Evolutionary conservation across 2,888 invertebrate species (phyloP), one percentile per base, ranked within the genome.

Genomic region (Carterocephalus palaemon): DNA sequence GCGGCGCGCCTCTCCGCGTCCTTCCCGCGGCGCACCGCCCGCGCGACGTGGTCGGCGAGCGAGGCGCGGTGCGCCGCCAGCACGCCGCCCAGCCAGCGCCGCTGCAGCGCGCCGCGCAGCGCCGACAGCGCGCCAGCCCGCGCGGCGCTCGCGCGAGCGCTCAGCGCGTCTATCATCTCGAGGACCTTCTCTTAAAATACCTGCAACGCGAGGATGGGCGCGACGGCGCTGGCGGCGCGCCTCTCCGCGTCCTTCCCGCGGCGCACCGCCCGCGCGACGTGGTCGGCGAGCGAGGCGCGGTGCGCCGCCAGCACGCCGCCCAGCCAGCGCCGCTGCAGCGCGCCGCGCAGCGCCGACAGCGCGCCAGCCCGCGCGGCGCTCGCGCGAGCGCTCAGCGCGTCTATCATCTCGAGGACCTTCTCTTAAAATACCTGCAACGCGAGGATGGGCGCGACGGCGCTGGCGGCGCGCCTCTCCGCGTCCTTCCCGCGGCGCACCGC

Each of bases 341-440:
- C 92, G 52, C 91, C 92, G 24, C 91, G 90, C 6, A 96, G 88
- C 1, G 90, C 83, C 56, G 92, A 91, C 45, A 96, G 88, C 31
- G 93, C 92, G 7, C 88, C 81, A 0, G 91, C 91, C 38, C 98
- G 90, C 5, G 94, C 94, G 56, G 95, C 95, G 5, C 93, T 92
- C 52, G 96, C 95, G 62, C 97, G 96, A 56, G 97, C 95, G n/a
- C 92, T 91, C 24, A 96, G 88, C 13, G 93, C 94, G 67, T 99
- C 98, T 38, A 98, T 9, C 2, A 4, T 9, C 9, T 26, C 5
- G 4, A 9, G 2, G 8, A 26, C 8, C 4, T 5, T 8, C 9
- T 12, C 5, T 4, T 8, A 10, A 12, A 4, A 24, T 48, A 97
- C 88, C 80, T 98, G 98, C 3, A 97, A 84, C 49, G 95, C 93